Evolutionary conservation across 2,113 vertebrate genomes (phyloP).

Genomic region (Podarcis muralis): DNA sequence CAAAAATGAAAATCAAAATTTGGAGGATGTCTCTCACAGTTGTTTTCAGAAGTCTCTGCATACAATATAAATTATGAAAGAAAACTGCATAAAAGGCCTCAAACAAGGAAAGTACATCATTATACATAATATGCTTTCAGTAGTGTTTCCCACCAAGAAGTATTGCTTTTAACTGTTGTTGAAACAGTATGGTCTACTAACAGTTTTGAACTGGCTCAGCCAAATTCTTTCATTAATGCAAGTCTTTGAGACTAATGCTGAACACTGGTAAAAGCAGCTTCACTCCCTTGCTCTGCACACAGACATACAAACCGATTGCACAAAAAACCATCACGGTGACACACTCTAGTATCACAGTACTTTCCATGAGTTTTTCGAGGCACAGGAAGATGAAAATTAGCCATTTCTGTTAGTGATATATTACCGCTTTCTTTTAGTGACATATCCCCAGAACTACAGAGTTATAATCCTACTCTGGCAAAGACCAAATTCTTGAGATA

Average conservation of each 20-base stretch:
- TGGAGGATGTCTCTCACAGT: neutral
- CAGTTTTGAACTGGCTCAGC: neutral
- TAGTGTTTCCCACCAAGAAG: neutral
- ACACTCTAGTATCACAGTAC: neutral
- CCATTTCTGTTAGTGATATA: neutral
- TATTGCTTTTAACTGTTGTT: neutral
- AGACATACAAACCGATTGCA: neutral
- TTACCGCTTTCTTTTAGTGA: neutral
- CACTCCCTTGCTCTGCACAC: neutral
- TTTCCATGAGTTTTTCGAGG: neutral
- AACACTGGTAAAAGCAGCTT: neutral
- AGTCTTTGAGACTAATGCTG: neutral
- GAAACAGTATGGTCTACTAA: neutral
- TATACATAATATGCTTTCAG: neutral
- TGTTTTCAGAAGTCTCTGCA: neutral
- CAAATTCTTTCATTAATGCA: neutral
- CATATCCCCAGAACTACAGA: neutral
- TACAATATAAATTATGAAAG: neutral
- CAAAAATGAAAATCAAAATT: conserved; percentile 2
- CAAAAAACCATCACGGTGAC: neutral
- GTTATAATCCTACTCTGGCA: too few relatives aligned
- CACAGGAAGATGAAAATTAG: neutral
- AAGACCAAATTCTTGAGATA: too few relatives aligned
- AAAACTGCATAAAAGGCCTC: neutral
- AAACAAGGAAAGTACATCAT: neutral